Evolutionary conservation across 1,140 invertebrate species (phyloP), one percentile per base, ranked within the genome.

Genomic region (Nasonia giraulti): DNA sequence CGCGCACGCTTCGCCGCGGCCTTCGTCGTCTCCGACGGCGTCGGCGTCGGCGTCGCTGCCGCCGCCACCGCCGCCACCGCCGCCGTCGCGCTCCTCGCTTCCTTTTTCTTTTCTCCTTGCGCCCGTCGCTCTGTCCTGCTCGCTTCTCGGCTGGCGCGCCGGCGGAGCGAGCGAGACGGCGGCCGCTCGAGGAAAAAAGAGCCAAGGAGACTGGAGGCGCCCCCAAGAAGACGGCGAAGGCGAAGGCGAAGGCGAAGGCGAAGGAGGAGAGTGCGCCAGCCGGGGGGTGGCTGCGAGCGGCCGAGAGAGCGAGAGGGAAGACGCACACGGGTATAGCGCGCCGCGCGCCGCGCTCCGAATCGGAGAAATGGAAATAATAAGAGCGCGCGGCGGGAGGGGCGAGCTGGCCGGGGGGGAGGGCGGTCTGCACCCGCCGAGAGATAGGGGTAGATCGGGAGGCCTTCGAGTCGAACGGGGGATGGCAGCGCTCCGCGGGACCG

Each of bases 1-100:
- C 92, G 91, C 92, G 92, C 91, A 92, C 91, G 91, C 91, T 92
- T 93, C 91, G 90, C 89, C 89, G 89, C 90, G 89, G 88, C 89
- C 90, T 90, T 88, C 90, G 89, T 89, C 88, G 84, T 85, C 85
- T 86, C 85, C 86, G 81, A 76, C 73, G 81, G 73, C 69, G 73
- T 82, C 88, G 85, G 81, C 85, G 87, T 86, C 33, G 88, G 89
- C 90, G 89, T 88, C 90, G 89, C 88, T 87, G 84, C 83, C 85
- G 86, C 85, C 86, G 73, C 75, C 73, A 73, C 71, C 69, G 73
- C 75, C 88, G 85, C 81, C 85, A 86, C 85, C 86, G 73, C 62
- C 73, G 81, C 81, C 68, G 50, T 75, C 44, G 80, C 20, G 75
- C 66, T 68, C 71, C 50, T 40, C 62, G 55, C 81, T 68, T 76